Conservation (phyloP, 2,113 vertebrate species). For the Rhinolophus ferrumequinum region DNA sequence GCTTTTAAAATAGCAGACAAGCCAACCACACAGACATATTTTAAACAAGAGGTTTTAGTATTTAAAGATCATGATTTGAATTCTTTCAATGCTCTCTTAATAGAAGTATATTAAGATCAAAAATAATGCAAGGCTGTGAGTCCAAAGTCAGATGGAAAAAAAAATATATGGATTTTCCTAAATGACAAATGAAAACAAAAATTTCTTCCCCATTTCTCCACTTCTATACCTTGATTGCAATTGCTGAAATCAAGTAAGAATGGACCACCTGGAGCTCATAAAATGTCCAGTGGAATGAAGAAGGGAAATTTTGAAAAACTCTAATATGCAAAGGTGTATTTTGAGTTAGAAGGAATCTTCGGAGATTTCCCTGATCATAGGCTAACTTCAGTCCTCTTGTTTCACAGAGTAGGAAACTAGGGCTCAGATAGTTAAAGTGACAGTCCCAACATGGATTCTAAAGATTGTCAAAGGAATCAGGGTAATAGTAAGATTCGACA, state of each 20-base stretch:
- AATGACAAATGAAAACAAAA: slow-evolving; percentile 28
- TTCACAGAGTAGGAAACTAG: slow-evolving; percentile 15
- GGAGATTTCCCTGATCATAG: neutral
- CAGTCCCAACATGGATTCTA: neutral
- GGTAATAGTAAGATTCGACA: neutral
- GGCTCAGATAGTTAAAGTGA: neutral
- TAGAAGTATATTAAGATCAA: slow-evolving; percentile 23
- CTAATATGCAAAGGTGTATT: neutral
- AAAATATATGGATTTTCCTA: neutral
- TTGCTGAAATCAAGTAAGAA: slow-evolving; percentile 27
- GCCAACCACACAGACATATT: slow-evolving; percentile 51
- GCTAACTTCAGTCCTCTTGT: neutral
- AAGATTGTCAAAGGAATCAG: neutral
- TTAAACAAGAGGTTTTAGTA: slow-evolving; percentile 33
- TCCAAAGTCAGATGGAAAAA: slow-evolving; percentile 7
- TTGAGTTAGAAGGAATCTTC: neutral
- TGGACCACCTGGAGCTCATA: neutral
- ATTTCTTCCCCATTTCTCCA: neutral
- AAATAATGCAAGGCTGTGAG: neutral
- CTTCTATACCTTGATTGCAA: neutral
- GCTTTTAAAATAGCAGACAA: slow-evolving; percentile 65
- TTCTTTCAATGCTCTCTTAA: slow-evolving; percentile 14
- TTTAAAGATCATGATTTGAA: slow-evolving; percentile 38
- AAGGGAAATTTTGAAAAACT: neutral
- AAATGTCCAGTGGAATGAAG: neutral